Percentiles rank a stretch among this genome's conserved stretches.
Conservation (phyloP, 2,113 vertebrate genomes). For the Gobiocypris rarus region DNA sequence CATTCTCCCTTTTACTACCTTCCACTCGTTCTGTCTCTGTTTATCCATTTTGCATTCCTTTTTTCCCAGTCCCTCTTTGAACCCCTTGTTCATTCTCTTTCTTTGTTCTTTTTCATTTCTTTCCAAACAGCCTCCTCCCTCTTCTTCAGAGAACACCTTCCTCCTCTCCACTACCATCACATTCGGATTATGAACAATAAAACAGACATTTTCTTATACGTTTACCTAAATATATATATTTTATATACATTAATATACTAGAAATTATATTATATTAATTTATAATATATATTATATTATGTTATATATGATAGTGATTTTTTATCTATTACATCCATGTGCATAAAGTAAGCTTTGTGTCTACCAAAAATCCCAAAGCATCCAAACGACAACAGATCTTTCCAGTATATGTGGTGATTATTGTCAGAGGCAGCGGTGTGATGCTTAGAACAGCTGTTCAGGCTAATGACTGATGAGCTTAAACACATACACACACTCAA, state of each 20-base stretch:
- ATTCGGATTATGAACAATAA: neutral
- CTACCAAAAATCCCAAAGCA: neutral
- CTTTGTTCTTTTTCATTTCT: conserved; percentile 15
- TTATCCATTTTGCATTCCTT: conserved; percentile 6
- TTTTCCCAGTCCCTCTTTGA: conserved; percentile 3
- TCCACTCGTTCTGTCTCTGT: neutral
- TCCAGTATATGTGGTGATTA: conserved; percentile 19
- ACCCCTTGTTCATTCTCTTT: conserved; percentile 8
- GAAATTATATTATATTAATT: no score
- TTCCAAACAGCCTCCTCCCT: conserved; percentile 7
- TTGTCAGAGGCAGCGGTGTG: conserved; percentile 46
- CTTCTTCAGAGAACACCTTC: neutral
- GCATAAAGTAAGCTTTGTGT: neutral
- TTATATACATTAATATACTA: neutral
- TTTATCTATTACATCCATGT: neutral
- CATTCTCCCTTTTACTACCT: neutral
- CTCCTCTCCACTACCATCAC: conserved; percentile 17
- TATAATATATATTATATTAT: neutral
- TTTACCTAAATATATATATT: neutral
- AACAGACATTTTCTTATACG: neutral
- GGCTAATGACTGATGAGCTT: conserved; percentile 73
- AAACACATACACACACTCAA: conserved; percentile 52
- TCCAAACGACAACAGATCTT: neutral
- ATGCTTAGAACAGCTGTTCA: conserved; percentile 69
- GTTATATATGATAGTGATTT: neutral